phyloP scores from a whole-genome alignment of 2,888 invertebrate genomes.

The Maniola hyperantus region DNA sequence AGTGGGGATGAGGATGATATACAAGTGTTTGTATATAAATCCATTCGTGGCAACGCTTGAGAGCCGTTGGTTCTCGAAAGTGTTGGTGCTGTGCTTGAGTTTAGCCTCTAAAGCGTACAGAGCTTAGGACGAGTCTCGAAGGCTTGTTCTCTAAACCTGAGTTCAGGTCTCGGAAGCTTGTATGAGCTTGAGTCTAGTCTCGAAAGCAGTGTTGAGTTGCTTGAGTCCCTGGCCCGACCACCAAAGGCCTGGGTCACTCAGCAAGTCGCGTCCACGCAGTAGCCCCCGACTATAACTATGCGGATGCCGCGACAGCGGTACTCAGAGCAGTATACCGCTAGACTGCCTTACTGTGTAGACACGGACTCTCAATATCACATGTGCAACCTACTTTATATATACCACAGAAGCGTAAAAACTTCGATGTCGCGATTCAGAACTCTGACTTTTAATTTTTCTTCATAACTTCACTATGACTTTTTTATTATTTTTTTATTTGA shows the following conservation, averaged over 20 bases:
- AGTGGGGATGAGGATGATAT: conserved; percentile 10
- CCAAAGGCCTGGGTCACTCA: too few relatives aligned
- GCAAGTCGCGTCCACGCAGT: neutral
- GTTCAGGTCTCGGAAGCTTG: neutral
- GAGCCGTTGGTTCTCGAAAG: neutral
- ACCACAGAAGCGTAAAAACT: conserved; percentile 6
- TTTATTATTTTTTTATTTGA: neutral
- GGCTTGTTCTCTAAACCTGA: neutral
- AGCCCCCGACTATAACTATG: neutral
- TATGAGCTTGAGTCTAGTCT: neutral
- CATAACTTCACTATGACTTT: too few relatives aligned
- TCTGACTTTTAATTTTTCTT: neutral
- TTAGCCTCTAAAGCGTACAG: neutral
- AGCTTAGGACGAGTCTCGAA: neutral
- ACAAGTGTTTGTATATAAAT: neutral
- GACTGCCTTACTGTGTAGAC: conserved; percentile 17
- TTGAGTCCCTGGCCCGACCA: too few relatives aligned
- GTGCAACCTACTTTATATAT: neutral
- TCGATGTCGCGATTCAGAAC: conserved; percentile 8
- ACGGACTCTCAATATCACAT: neutral
- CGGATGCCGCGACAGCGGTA: neutral
- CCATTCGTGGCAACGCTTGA: neutral
- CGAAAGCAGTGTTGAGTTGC: neutral
- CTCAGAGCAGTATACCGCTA: conserved; percentile 10
- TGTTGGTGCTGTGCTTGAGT: conserved; percentile 1